Evolutionary conservation across 2,797 vertebrate species (phyloP).

Genomic region (Pantherophis vulpinus): DNA sequence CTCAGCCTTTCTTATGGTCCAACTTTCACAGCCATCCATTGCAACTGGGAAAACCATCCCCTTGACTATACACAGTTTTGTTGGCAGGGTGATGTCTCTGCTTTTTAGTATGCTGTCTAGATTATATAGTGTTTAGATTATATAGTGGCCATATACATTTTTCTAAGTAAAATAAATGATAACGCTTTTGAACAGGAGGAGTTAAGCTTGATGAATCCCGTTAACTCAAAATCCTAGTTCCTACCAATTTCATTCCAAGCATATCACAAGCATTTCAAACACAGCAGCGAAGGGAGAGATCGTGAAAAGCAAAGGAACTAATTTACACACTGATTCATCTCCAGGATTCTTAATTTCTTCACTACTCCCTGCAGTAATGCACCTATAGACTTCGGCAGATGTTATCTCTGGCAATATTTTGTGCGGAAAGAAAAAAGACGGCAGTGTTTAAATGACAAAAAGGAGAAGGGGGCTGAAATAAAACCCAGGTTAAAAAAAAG

Average conservation of each 20-base stretch:
- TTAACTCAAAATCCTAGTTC: not conserved
- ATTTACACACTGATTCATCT: not conserved
- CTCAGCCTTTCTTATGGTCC: no score
- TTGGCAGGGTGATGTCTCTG: no score
- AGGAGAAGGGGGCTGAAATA: not conserved
- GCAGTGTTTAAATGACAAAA: not conserved
- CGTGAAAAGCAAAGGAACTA: not conserved
- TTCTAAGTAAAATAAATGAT: not conserved
- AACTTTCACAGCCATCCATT: no score
- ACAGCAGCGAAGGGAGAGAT: not conserved
- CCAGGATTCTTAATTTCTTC: not conserved
- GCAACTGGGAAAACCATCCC: no score
- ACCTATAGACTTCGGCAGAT: not conserved
- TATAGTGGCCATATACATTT: not conserved
- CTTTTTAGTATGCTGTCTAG: no score
- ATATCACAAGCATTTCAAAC: not conserved
- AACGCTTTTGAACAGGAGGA: not conserved
- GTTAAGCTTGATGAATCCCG: not conserved
- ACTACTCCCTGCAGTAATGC: not conserved
- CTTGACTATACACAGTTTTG: no score
- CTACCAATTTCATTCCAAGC: not conserved
- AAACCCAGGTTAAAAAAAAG: constrained; percentile 22
- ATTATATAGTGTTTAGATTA: no score
- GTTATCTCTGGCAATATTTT: not conserved
- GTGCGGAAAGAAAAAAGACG: not conserved